A percentile compares a stretch with the other conserved stretches of the same genome.
phyloP scores from a whole-genome alignment of 2,888 invertebrate genomes.

The Yponomeuta evonymella region DNA sequence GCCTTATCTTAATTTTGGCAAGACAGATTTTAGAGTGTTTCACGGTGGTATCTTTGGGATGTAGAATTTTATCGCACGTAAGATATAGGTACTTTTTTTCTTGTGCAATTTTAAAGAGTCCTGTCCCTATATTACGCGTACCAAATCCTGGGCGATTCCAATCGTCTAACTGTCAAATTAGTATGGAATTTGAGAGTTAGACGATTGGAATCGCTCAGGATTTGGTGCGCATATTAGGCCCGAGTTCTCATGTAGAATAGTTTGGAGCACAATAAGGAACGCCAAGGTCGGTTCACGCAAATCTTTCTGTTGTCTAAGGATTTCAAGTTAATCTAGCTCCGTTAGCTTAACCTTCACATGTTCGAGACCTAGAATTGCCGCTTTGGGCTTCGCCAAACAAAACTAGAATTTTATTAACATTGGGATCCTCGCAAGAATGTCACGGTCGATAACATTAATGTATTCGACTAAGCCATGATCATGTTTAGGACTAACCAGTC shows the following conservation, averaged over 20 bases:
- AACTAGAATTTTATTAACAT: too few relatives aligned
- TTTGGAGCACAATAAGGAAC: background rate
- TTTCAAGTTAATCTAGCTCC: background rate
- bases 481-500: too few relatives aligned
- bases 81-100: background rate
- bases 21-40: background rate
- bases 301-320: background rate
- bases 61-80: background rate
- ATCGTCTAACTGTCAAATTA: too few relatives aligned
- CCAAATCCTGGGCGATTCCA: too few relatives aligned
- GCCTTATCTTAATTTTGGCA: background rate
- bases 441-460: too few relatives aligned
- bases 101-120: background rate
- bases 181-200: too few relatives aligned
- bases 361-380: background rate
- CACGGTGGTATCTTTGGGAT: background rate
- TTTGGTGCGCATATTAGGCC: too few relatives aligned
- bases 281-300: background rate
- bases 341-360: background rate
- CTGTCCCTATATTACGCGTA: too few relatives aligned
- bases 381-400: background rate
- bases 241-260: too few relatives aligned
- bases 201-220: too few relatives aligned
- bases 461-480: too few relatives aligned
- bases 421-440: too few relatives aligned